These are phyloP conservation scores for Berghia stephanieae DNA, from an alignment of 1,140 invertebrate genomes.

Conservation along the genomic window DNA sequence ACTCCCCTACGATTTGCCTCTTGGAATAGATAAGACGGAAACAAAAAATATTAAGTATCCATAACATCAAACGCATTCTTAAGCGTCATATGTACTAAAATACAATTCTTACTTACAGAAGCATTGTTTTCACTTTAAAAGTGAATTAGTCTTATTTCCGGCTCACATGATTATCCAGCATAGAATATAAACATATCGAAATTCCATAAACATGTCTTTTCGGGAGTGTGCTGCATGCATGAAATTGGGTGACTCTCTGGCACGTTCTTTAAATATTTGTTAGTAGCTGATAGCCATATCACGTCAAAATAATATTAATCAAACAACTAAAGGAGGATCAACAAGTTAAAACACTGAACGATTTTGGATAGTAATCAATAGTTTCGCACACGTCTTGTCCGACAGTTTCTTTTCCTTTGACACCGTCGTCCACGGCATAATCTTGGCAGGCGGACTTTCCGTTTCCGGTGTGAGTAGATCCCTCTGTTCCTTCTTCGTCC, in stretches of 20 bases:
- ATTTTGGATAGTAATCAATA: not conserved
- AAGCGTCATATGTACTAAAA: not conserved
- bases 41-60: not conserved
- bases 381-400: not conserved
- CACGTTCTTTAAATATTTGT: too few species aligned
- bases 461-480: not conserved
- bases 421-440: slow-evolving; percentile 15
- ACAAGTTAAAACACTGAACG: not conserved
- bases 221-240: not conserved
- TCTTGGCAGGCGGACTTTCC: slow-evolving; percentile 20
- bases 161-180: too few species aligned
- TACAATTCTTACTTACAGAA: not conserved
- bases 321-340: too few species aligned
- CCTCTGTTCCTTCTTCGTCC: not conserved
- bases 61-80: not conserved
- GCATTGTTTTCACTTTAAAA: not conserved
- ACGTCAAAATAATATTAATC: too few species aligned
- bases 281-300: too few species aligned
- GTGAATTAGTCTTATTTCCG: too few species aligned
- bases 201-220: not conserved
- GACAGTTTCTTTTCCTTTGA: not conserved
- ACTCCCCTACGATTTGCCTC: slow-evolving; percentile 23
- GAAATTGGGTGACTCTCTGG: too few species aligned
- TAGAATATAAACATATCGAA: too few species aligned
- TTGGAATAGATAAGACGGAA: slow-evolving; percentile 22